Evolutionary conservation across 2,888 invertebrate species (phyloP).

Genomic region (Drosophila pseudotalamancana): DNA sequence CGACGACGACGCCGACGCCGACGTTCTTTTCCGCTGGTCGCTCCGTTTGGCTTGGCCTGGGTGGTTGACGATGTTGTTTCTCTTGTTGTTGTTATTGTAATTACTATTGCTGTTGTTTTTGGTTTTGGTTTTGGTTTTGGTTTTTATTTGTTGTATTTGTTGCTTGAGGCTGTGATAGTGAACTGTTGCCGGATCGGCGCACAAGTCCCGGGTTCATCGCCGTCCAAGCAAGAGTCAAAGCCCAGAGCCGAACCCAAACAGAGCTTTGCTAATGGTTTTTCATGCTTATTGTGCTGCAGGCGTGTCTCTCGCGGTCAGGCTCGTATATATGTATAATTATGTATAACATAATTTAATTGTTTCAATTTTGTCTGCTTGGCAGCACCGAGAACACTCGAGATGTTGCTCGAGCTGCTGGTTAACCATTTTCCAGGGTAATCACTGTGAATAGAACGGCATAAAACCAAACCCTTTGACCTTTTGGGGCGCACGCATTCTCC

Average conservation of each 20-base stretch:
- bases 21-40: slow-evolving; percentile 47
- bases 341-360: slow-evolving; percentile 67
- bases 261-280: slow-evolving; percentile 55
- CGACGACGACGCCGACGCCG: slow-evolving; percentile 15
- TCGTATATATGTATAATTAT: slow-evolving; percentile 48
- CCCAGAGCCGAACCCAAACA: slow-evolving; percentile 35
- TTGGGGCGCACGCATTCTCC: slow-evolving; percentile 13
- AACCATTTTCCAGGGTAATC: slow-evolving; percentile 34
- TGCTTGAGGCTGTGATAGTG: slow-evolving; percentile 37
- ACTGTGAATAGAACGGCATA: slow-evolving; percentile 11
- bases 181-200: slow-evolving; percentile 41
- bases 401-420: slow-evolving; percentile 6
- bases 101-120: slow-evolving; percentile 11
- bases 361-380: slow-evolving; percentile 52
- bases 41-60: slow-evolving; percentile 43
- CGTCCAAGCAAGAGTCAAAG: slow-evolving; percentile 38
- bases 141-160: slow-evolving; percentile 7
- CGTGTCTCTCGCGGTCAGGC: slow-evolving; percentile 18
- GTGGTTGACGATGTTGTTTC: slow-evolving; percentile 25
- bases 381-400: slow-evolving; percentile 34
- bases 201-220: slow-evolving; percentile 44
- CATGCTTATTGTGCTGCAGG: slow-evolving; percentile 48
- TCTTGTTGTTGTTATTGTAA: slow-evolving; percentile 12
- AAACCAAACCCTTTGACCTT: slow-evolving; percentile 25
- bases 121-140: no score